Evolutionary conservation across 2,888 invertebrate genomes (phyloP).

Genomic region (Drosophila macrospina): DNA sequence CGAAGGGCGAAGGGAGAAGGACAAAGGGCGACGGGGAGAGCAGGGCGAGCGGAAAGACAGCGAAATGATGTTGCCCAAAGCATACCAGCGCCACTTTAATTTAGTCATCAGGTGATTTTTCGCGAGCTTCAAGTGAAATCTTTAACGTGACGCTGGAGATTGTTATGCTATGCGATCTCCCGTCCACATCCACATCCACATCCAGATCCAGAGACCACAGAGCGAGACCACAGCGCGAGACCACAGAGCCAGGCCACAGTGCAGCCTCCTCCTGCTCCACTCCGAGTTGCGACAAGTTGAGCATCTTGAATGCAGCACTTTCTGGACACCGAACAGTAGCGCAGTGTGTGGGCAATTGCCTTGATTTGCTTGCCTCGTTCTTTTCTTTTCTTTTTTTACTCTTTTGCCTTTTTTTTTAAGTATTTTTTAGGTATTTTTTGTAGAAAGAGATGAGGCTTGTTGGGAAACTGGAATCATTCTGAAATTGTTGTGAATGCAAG

Average conservation of each 20-base stretch:
- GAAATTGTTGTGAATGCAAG: not conserved
- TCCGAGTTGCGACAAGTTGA: slow-evolving; percentile 20
- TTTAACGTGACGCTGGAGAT: slow-evolving; percentile 83
- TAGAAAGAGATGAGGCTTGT: slow-evolving; percentile 15
- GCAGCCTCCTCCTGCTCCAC: slow-evolving; percentile 1
- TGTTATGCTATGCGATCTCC: slow-evolving; percentile 75
- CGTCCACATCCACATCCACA: too few relatives aligned
- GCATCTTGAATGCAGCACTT: slow-evolving; percentile 47
- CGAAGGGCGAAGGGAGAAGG: not conserved
- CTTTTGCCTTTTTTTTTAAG: slow-evolving; percentile 15
- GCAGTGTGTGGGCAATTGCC: slow-evolving; percentile 76
- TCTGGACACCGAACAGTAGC: slow-evolving; percentile 59
- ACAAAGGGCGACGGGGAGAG: not conserved
- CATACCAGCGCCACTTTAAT: slow-evolving; percentile 83
- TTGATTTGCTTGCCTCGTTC: slow-evolving; percentile 52
- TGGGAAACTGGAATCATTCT: slow-evolving; percentile 17
- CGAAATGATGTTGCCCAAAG: slow-evolving; percentile 60
- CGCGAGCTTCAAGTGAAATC: slow-evolving; percentile 83
- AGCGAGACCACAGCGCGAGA: not conserved
- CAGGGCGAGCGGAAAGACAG: not conserved
- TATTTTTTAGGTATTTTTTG: slow-evolving; percentile 24
- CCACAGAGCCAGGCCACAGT: slow-evolving; percentile 11
- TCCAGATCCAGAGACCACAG: slow-evolving; percentile 9
- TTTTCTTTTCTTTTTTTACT: not conserved
- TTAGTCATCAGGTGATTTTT: slow-evolving; percentile 84